Conservation (phyloP, 2,797 vertebrate species). For the Xenops minutus region DNA sequence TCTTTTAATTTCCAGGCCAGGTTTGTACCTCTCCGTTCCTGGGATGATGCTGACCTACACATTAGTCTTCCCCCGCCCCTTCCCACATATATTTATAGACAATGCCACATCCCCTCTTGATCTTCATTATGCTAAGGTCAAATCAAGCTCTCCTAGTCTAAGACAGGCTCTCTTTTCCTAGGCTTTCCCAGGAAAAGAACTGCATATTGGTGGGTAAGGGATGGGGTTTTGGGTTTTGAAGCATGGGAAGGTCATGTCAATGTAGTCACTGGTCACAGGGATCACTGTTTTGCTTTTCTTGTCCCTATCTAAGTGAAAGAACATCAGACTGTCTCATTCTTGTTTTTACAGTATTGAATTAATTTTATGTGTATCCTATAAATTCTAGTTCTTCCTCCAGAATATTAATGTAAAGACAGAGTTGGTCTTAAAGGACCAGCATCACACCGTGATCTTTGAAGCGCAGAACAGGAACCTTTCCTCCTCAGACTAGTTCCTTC, state of each 20-base stretch:
- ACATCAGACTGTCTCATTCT: not conserved
- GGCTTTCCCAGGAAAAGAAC: not conserved
- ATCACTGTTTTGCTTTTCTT: not conserved
- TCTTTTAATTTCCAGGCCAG: not conserved
- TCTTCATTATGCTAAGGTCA: not conserved
- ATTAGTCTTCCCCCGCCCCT: not conserved
- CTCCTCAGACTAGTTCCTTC: fast-evolving
- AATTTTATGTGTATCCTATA: not conserved
- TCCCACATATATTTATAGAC: not conserved
- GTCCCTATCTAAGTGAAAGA: not conserved
- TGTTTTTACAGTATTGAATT: not conserved
- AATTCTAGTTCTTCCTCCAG: not conserved
- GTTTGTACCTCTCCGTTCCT: not conserved
- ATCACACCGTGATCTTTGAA: not conserved
- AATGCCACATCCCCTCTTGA: not conserved
- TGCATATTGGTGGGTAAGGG: too few relatives aligned
- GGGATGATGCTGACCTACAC: not conserved
- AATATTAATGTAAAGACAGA: not conserved
- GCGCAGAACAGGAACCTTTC: not conserved
- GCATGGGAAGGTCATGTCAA: too few relatives aligned
- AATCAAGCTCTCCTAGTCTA: not conserved
- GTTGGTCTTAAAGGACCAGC: not conserved
- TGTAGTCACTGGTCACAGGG: not conserved
- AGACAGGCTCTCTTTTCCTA: not conserved
- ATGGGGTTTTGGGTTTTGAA: not conserved